Evolutionary conservation across 2,113 vertebrate species (phyloP).

Genomic region (Atlantisia rogersi): DNA sequence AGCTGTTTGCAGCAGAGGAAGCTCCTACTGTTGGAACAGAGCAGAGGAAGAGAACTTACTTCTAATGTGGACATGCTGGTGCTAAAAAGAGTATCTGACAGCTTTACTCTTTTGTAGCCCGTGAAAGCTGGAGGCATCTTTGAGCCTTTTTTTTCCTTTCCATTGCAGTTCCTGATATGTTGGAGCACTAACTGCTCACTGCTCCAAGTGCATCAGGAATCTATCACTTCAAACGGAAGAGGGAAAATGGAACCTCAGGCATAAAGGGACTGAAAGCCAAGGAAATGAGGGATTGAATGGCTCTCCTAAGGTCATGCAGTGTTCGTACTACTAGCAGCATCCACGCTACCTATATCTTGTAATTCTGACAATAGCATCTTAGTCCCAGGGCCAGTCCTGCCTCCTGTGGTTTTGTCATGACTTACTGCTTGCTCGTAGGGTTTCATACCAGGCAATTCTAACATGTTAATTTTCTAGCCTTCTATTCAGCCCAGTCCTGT

Average conservation of each 20-base stretch:
- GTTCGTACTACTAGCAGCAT: not conserved
- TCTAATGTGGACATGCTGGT: not conserved
- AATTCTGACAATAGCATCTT: not conserved
- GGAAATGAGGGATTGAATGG: not conserved
- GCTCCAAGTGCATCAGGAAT: not conserved
- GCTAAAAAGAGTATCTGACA: not conserved
- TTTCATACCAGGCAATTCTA: not conserved
- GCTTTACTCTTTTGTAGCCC: not conserved
- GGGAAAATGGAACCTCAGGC: not conserved
- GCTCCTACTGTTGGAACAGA: not conserved
- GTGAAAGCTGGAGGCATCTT: not conserved
- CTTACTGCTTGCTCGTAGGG: not conserved
- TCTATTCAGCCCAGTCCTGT: not conserved
- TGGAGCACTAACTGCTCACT: not conserved
- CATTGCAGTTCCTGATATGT: not conserved
- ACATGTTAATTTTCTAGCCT: not conserved
- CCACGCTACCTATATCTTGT: not conserved
- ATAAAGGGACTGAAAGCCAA: not conserved
- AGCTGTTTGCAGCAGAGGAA: not conserved
- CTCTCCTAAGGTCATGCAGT: not conserved
- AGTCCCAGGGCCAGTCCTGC: not conserved
- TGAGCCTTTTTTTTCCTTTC: not conserved
- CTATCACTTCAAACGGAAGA: not conserved
- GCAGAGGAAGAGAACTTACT: not conserved
- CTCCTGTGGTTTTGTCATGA: not conserved